These are phyloP conservation scores for Myrmophylax atrothorax DNA, from an alignment of 2,113 vertebrate species.

Conservation along the genomic window DNA sequence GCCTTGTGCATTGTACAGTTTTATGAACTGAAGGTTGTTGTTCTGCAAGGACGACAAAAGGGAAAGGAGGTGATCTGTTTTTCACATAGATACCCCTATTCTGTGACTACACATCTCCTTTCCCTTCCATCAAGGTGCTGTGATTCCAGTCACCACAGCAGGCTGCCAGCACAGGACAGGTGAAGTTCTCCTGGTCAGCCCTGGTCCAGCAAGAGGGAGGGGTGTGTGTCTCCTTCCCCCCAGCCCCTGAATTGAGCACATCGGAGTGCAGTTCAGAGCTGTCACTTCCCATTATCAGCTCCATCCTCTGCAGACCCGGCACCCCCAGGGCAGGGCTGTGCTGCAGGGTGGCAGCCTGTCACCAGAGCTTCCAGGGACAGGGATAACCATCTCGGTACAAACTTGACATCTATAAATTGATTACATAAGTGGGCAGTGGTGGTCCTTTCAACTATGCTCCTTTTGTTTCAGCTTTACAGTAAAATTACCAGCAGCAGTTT, in stretches of 20 bases:
- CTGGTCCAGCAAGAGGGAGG: neutral
- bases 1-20: fast-evolving
- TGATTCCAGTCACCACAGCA: neutral
- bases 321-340: neutral
- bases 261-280: conserved; percentile 41
- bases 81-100: neutral
- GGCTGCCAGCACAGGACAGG: neutral
- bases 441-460: conserved; percentile 80
- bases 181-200: neutral
- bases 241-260: conserved; percentile 12
- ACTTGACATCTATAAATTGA: conserved; percentile 81
- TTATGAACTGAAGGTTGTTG: neutral
- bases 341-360: conserved; percentile 79
- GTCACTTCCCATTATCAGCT: conserved; percentile 55
- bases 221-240: neutral
- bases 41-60: neutral
- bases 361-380: conserved; percentile 61
- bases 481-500: conserved; percentile 85
- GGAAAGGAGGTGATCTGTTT: neutral
- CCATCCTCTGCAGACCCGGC: conserved; percentile 59
- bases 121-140: neutral
- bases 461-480: conserved; percentile 82
- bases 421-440: conserved; percentile 81
- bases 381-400: conserved; percentile 76
- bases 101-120: fast-evolving